Evolutionary conservation across 2,113 vertebrate genomes (phyloP), one percentile per base, ranked within the genome.

Genomic region (Lutjanus erythropterus): DNA sequence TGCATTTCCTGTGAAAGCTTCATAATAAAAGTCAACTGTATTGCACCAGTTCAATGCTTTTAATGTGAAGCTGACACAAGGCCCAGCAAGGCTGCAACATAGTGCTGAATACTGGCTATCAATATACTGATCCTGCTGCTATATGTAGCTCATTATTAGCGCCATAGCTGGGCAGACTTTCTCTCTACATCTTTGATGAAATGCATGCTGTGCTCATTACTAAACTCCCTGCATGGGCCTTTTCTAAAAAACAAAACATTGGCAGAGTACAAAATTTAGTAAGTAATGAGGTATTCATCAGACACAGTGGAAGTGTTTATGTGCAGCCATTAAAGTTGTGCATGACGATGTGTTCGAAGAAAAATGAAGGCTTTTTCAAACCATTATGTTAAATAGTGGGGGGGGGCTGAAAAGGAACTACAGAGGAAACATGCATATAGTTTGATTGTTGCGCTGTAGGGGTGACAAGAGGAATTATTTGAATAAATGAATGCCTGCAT

Each of bases 121-220:
- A 31, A 50, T 46, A 49, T 16, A 19, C 11, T 55, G 49, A 68
- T 52, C 27, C 39, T 21, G 39, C 25, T 47, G 33, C 11, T 71
- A 33, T 31, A 6, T 42, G 69, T 35, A 0, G 73, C 61, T 77
- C 67, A 59, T 73, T 44, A 78, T 69, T 56, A 69, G 8, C 3
- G 14, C 3, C 2, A 3, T 27, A 33, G 42, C 31, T 72, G 12
- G 3, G 60, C 19, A 58, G 59, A 49, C n/a, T 70, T 59, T 62
- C 25, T 41, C 35, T 66, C 44, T n/a, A 11, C 5, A 27, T 41
- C 41, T 65, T 41, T 74, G 52, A 78, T 59, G 21, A 41, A 77
- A 44, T 21, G 52, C 39, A 72, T 52, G 68, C 23, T 76, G 44
- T 66, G 71, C 49, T 81, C 39, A 82, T 75, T 75, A 64, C 33